These are phyloP conservation scores for Crioceris asparagi DNA, from an alignment of 2,888 invertebrate species.

Conservation along the genomic window DNA sequence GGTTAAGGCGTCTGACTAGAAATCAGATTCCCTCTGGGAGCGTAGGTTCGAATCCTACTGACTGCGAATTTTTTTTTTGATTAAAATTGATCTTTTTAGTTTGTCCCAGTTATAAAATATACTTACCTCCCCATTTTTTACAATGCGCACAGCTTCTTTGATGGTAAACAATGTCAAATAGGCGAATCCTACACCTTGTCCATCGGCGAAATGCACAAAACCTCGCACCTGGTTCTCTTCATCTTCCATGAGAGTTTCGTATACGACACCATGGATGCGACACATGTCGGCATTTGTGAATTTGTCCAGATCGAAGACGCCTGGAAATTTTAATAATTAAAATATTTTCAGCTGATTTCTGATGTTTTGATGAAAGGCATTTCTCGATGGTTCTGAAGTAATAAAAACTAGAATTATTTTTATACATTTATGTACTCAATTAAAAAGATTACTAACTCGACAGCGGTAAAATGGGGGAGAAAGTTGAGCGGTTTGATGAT, in stretches of 20 bases:
- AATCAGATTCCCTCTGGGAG: constrained; percentile 86
- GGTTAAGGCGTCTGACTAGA: constrained; percentile 85
- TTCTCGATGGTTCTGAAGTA: too few species aligned
- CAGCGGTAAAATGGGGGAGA: too few species aligned
- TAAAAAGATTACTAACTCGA: too few species aligned
- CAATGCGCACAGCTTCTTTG: constrained; percentile 66
- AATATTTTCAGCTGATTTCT: too few species aligned
- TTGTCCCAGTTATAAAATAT: neutral
- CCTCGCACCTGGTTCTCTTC: constrained; percentile 72
- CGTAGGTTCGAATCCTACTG: constrained; percentile 86
- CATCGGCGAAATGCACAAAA: constrained; percentile 68
- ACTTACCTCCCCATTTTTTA: constrained; percentile 67
- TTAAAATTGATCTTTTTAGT: too few species aligned
- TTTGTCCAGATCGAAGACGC: constrained; percentile 67
- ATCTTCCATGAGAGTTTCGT: constrained; percentile 70
- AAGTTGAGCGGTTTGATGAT: too few species aligned
- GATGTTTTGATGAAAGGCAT: too few species aligned
- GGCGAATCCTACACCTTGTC: constrained; percentile 61
- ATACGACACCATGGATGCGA: constrained; percentile 62
- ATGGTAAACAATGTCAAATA: constrained; percentile 69
- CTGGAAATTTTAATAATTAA: constrained; percentile 43
- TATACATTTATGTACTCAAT: too few species aligned
- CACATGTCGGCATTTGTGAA: constrained; percentile 71
- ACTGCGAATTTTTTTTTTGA: too few species aligned
- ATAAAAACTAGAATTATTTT: too few species aligned